These are phyloP conservation scores for Heliconius himera DNA, from an alignment of 1,140 invertebrate genomes.

Conservation along the genomic window DNA sequence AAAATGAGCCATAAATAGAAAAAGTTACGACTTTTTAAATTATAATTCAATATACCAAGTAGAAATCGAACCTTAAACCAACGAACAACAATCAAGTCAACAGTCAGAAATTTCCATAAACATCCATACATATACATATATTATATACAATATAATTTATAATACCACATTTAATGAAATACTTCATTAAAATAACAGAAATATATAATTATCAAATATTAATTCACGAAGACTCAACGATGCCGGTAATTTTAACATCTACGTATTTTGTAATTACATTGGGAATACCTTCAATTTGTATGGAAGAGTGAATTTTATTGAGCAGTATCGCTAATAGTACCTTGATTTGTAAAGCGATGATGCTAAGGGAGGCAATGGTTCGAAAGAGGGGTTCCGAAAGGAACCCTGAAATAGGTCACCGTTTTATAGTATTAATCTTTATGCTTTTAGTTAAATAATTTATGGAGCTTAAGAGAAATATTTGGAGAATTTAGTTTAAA, in stretches of 20 bases:
- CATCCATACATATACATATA: too few relatives aligned
- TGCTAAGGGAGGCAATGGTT: slow-evolving; percentile 16
- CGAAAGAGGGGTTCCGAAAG: neutral
- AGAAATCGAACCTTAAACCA: too few relatives aligned
- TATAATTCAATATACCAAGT: too few relatives aligned
- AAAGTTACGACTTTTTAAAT: too few relatives aligned
- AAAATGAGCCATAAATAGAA: too few relatives aligned
- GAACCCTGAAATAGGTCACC: slow-evolving; percentile 12
- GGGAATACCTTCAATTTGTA: slow-evolving; percentile 20
- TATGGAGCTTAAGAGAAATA: too few relatives aligned
- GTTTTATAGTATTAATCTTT: slow-evolving; percentile 4
- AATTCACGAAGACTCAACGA: neutral
- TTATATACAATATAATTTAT: neutral
- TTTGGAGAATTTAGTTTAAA: too few relatives aligned
- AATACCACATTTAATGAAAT: neutral
- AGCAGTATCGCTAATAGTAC: neutral
- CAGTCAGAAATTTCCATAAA: too few relatives aligned
- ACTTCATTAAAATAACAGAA: slow-evolving; percentile 3
- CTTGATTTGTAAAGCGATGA: slow-evolving; percentile 18
- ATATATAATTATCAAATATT: slow-evolving; percentile 10
- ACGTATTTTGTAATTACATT: slow-evolving; percentile 13
- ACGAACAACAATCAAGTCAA: too few relatives aligned
- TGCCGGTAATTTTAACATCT: neutral
- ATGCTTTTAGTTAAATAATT: neutral
- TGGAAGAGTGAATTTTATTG: slow-evolving; percentile 25